These are phyloP conservation scores for Bedellia somnulentella DNA, from an alignment of 2,888 invertebrate species.

Conservation along the genomic window DNA sequence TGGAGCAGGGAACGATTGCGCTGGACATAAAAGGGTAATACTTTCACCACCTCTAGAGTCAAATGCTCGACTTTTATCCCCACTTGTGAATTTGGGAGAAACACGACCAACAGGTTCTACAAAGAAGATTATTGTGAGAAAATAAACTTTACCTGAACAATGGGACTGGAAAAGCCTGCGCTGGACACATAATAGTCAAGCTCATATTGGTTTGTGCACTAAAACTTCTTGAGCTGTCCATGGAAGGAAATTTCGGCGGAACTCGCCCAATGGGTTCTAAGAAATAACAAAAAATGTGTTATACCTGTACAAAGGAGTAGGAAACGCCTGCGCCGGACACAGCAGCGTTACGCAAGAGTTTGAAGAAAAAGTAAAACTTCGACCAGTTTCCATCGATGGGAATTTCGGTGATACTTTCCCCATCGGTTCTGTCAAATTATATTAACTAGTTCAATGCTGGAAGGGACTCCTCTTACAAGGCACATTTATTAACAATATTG, in stretches of 20 bases:
- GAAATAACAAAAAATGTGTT: slow-evolving; percentile 13
- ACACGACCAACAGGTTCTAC: slow-evolving; percentile 71
- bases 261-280: slow-evolving; percentile 67
- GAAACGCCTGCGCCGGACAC: slow-evolving; percentile 73
- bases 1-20: slow-evolving; percentile 75
- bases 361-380: slow-evolving; percentile 48
- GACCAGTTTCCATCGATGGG: slow-evolving; percentile 51
- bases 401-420: slow-evolving; percentile 76
- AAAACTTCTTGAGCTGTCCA: slow-evolving; percentile 67
- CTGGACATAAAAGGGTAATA: slow-evolving; percentile 67
- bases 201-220: slow-evolving; percentile 49
- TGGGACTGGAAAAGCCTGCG: slow-evolving; percentile 76
- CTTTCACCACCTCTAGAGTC: slow-evolving; percentile 53
- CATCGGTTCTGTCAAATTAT: slow-evolving; percentile 68
- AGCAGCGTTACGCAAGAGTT: slow-evolving; percentile 62
- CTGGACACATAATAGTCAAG: slow-evolving; percentile 71
- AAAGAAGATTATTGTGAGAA: slow-evolving; percentile 12
- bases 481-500: no score
- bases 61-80: slow-evolving; percentile 66
- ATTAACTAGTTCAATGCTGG: slow-evolving; percentile 64
- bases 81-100: slow-evolving; percentile 66
- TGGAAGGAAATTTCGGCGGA: slow-evolving; percentile 62
- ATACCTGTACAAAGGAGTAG: slow-evolving; percentile 74
- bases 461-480: no score
- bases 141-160: slow-evolving; percentile 65